These are phyloP conservation scores for Trigoniulus corallinus DNA, from an alignment of 1,140 invertebrate species.

Conservation along the genomic window DNA sequence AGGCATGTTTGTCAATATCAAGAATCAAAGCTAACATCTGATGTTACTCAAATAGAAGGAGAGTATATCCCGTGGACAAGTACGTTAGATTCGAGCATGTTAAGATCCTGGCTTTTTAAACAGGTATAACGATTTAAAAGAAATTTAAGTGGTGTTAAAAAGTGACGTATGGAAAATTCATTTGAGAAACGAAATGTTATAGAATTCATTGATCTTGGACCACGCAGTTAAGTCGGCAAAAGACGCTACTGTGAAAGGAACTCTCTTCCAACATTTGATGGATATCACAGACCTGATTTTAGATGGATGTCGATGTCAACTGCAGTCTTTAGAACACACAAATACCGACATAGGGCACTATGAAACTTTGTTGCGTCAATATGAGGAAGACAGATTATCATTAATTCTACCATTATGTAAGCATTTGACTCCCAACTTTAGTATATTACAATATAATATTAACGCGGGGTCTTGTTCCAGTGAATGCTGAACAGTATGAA, in stretches of 20 bases:
- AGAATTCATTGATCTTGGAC: neutral
- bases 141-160: neutral
- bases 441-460: slow-evolving; percentile 8
- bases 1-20: neutral
- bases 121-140: slow-evolving; percentile 19
- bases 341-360: slow-evolving; percentile 29
- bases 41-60: neutral
- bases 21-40: neutral
- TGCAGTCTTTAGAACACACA: slow-evolving; percentile 44
- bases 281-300: slow-evolving; percentile 57
- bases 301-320: slow-evolving; percentile 47
- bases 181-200: too few species aligned
- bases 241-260: slow-evolving; percentile 17
- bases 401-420: slow-evolving; percentile 41
- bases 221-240: neutral
- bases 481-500: slow-evolving; percentile 57
- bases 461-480: slow-evolving; percentile 22
- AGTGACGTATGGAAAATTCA: neutral
- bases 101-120: slow-evolving; percentile 24
- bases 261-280: slow-evolving; percentile 49
- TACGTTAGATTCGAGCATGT: slow-evolving; percentile 17
- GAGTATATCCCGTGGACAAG: neutral
- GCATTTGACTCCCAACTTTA: slow-evolving; percentile 10
- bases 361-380: slow-evolving; percentile 40
- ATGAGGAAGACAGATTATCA: slow-evolving; percentile 40